phyloP scores from a whole-genome alignment of 2,888 invertebrate species.

The Ernsta delagoae region DNA sequence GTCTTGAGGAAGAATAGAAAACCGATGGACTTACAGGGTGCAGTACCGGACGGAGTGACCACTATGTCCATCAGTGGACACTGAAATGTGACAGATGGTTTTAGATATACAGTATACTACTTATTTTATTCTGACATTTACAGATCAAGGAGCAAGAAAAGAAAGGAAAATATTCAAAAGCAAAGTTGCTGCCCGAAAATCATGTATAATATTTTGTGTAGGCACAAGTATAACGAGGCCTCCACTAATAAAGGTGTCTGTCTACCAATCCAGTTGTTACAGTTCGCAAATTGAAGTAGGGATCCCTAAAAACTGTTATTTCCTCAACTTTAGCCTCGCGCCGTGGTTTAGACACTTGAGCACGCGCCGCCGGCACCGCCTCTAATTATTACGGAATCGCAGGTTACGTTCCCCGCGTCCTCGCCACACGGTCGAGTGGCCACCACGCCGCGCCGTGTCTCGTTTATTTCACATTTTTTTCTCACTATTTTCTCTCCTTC shows the following conservation, averaged over 20 bases:
- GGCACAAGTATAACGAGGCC: slow-evolving; percentile 7
- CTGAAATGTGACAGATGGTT: no score
- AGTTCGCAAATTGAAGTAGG: slow-evolving; percentile 34
- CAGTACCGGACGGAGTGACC: no score
- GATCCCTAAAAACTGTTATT: slow-evolving; percentile 44
- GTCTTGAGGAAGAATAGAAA: no score
- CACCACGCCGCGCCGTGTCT: slow-evolving; percentile 36
- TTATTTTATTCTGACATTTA: no score
- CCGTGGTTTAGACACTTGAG: slow-evolving; percentile 51
- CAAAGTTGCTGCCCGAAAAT: no score
- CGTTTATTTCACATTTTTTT: slow-evolving; percentile 43
- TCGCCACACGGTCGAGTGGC: slow-evolving; percentile 40
- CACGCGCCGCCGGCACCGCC: slow-evolving; percentile 52
- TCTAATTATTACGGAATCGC: slow-evolving; percentile 55
- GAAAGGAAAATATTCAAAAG: no score
- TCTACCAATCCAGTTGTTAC: slow-evolving; percentile 27
- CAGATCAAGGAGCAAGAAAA: no score
- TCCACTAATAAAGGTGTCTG: slow-evolving; percentile 22
- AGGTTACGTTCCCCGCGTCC: slow-evolving; percentile 41
- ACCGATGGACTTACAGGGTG: no score
- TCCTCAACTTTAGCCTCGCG: slow-evolving; percentile 41
- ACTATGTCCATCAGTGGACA: no score
- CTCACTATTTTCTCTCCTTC: slow-evolving; percentile 13
- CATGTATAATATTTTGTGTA: no score
- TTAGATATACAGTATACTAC: no score